Conservation (phyloP, 1,140 invertebrate species). For the Drosophila quadrilineata region DNA sequence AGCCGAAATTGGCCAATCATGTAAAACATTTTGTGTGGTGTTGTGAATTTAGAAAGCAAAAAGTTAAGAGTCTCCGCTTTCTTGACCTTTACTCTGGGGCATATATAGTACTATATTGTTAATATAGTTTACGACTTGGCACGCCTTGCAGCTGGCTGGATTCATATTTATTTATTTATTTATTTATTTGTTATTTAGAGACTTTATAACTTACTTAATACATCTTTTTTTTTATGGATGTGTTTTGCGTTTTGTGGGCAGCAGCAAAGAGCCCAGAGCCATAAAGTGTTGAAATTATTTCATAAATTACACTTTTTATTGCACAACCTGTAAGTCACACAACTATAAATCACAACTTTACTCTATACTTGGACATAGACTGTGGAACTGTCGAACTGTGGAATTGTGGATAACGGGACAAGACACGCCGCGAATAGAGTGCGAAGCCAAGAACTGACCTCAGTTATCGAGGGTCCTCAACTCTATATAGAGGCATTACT, state of each 20-base stretch:
- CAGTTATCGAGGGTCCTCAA: not conserved
- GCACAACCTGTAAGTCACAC: not conserved
- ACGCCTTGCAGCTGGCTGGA: not conserved
- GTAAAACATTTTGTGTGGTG: constrained; percentile 9
- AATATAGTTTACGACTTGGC: constrained; percentile 12
- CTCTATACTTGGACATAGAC: not conserved
- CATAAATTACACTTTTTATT: constrained; percentile 31
- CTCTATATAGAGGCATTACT: constrained; percentile 11
- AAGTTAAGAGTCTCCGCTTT: too few species aligned
- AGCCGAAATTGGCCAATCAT: constrained; percentile 43
- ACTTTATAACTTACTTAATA: constrained; percentile 37
- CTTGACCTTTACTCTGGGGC: too few species aligned
- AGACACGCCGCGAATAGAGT: too few species aligned
- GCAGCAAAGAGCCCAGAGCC: not conserved
- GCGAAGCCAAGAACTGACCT: not conserved
- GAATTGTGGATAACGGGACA: too few species aligned
- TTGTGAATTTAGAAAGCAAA: too few species aligned
- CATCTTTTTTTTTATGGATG: constrained; percentile 16
- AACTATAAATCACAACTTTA: constrained; percentile 4
- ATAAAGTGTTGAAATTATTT: constrained; percentile 12
- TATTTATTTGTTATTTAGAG: constrained; percentile 25
- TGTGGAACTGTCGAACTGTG: too few species aligned
- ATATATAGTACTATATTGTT: too few species aligned
- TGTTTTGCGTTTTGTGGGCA: too few species aligned
- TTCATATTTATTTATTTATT: too few species aligned